Conservation (phyloP, 2,797 vertebrate species). For the Protosalanx chinensis region DNA sequence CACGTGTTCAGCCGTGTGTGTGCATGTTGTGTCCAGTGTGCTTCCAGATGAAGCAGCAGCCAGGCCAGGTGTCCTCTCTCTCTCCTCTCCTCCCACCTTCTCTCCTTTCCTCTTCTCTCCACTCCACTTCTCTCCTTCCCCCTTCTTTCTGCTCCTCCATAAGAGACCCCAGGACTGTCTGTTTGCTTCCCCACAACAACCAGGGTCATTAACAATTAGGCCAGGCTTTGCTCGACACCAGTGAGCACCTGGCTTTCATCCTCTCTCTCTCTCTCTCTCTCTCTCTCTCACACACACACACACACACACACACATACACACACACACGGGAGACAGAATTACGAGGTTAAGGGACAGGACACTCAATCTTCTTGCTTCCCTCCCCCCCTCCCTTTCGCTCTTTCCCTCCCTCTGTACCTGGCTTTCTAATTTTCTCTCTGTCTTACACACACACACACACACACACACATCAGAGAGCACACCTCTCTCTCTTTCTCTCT, state of each 20-base stretch:
- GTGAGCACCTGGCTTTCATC: conserved; percentile 14
- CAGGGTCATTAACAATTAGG: conserved; percentile 32
- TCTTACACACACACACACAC: too few relatives aligned
- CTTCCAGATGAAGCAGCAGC: not conserved
- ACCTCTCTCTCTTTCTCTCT: not conserved
- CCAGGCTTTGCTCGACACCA: conserved; percentile 11
- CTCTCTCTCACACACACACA: not conserved
- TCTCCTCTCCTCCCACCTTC: not conserved
- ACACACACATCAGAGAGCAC: too few relatives aligned
- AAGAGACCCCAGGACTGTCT: conserved; percentile 8
- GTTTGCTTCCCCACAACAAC: conserved; percentile 24
- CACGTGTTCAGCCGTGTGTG: not conserved
- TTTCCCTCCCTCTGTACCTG: too few relatives aligned
- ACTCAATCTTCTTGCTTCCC: too few relatives aligned
- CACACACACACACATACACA: conserved; percentile 1
- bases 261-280: not conserved
- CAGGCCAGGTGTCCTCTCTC: conserved; percentile 33
- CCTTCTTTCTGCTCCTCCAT: conserved; percentile 15
- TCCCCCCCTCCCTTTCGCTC: too few relatives aligned
- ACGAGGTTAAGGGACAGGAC: not conserved
- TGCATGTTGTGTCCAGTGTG: not conserved
- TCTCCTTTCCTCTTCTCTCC: not conserved
- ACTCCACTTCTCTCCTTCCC: not conserved
- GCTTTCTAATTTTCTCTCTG: too few relatives aligned
- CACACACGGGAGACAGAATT: not conserved